A percentile compares a stretch with the other conserved stretches of the same genome.
Conservation (phyloP, 2,888 invertebrate species). For the Mechanitis mazaeus region DNA sequence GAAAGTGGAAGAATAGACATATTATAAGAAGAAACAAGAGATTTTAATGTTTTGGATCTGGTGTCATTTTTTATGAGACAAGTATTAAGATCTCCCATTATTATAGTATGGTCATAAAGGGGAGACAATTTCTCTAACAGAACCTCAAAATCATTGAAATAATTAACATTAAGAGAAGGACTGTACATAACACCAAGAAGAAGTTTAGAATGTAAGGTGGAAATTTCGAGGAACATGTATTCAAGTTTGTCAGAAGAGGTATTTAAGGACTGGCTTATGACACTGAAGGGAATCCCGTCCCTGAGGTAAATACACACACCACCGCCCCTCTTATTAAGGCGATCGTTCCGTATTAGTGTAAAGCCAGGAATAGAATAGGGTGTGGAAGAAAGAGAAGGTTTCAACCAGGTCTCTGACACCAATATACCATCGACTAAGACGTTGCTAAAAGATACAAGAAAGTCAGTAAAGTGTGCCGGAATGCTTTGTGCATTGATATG, state of each 20-base stretch:
- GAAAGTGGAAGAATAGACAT: too few relatives aligned
- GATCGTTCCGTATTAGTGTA: slow-evolving; percentile 16
- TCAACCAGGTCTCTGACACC: neutral
- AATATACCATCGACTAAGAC: neutral
- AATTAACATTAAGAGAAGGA: slow-evolving; percentile 11
- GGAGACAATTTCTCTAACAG: slow-evolving; percentile 6
- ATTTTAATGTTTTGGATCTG: too few relatives aligned
- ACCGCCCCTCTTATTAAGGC: slow-evolving; percentile 10
- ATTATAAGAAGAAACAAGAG: too few relatives aligned
- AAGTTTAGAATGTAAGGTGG: slow-evolving; percentile 4
- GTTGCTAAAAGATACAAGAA: slow-evolving; percentile 8
- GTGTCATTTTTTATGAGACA: neutral
- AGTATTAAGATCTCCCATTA: neutral
- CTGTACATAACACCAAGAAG: slow-evolving; percentile 10
- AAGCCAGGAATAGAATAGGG: slow-evolving; percentile 9
- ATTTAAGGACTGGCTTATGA: slow-evolving; percentile 12
- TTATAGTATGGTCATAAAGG: slow-evolving; percentile 2
- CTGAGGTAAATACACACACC: slow-evolving; percentile 19
- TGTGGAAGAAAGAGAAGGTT: slow-evolving; percentile 10
- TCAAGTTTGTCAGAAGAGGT: slow-evolving; percentile 5
- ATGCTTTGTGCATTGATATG: neutral
- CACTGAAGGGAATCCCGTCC: slow-evolving; percentile 11
- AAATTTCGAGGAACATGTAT: slow-evolving; percentile 16
- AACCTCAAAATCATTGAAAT: slow-evolving; percentile 11
- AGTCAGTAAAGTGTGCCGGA: neutral